phyloP scores from a whole-genome alignment of 2,797 vertebrate genomes.

The Sebastolobus altivelis region DNA sequence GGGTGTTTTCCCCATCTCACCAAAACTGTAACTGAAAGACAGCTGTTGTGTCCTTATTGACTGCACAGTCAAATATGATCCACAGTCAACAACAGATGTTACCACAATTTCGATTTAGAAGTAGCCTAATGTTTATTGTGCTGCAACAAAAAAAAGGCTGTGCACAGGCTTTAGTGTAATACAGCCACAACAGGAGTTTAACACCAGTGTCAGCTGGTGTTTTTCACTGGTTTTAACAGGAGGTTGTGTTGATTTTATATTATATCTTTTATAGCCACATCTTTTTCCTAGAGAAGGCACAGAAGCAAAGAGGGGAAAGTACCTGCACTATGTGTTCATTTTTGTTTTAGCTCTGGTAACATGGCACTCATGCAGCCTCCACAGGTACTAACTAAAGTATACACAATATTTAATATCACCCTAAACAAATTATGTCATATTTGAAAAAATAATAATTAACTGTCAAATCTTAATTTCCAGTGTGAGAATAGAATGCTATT shows the following conservation, averaged over 20 bases:
- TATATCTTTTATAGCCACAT: conserved; percentile 4
- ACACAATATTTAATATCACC: background rate
- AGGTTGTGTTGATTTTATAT: background rate
- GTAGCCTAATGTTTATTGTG: conserved; percentile 5
- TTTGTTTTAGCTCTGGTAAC: conserved; percentile 4
- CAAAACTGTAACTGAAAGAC: conserved; percentile 74
- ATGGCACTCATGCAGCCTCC: conserved; percentile 10
- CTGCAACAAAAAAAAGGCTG: conserved; percentile 8
- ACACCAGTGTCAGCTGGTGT: conserved; percentile 19
- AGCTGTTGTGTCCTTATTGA: conserved; percentile 52
- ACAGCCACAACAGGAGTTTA: conserved; percentile 3
- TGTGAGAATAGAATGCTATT: background rate
- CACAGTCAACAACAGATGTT: conserved; percentile 60
- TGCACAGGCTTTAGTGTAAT: background rate
- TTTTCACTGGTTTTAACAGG: conserved; percentile 5
- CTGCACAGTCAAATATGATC: conserved; percentile 61
- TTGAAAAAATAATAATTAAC: background rate
- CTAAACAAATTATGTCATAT: background rate
- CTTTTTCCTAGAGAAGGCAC: background rate
- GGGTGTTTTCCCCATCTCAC: conserved; percentile 28
- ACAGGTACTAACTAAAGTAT: conserved; percentile 15
- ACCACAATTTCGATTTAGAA: conserved; percentile 28
- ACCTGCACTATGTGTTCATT: background rate
- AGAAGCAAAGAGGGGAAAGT: conserved; percentile 13
- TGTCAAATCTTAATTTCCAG: background rate